Evolutionary conservation across 2,113 vertebrate species (phyloP), one percentile per base, ranked within the genome.

Genomic region (Podilymbus podiceps): DNA sequence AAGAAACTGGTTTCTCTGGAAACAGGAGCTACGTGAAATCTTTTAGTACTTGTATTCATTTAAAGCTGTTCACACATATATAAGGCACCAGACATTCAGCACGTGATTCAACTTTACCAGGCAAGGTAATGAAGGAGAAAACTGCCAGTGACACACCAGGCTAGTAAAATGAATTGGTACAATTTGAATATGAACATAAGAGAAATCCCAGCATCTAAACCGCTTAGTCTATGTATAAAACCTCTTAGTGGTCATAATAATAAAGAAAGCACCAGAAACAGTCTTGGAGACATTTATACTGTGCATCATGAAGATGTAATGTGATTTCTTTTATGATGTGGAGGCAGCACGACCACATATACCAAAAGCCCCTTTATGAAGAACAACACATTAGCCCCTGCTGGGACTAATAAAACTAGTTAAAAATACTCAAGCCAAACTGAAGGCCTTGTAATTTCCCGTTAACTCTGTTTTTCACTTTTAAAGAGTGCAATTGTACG

Each of bases 1-100:
- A 97, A 88, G 95, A 96, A 98, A 97, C 66, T 86, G 96, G 98
- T 98, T 98, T 98, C 98, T 98, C 95, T 97, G 98, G 98, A 98
- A 98, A 98, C 98, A 93, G 89, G 91, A 98, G 96, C 95, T 96
- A 95, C 8, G 31, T 96, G 96, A 96, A 97, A 98, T 96, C 93
- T 96, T 94, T 94, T 64, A 71, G 93, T 86, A 50, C 72, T 97
- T 63, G 77, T 86, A 79, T 90, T 97, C 71, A 95, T 87, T 97
- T 95, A 97, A 97, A 96, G 94, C 97, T 97, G 97, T 97, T 98
- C 97, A 92, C 95, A 97, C 90, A 95, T 82, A 96, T 40, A 97
- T 74, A 96, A 97, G 42, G 85, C 81, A 90, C 2, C 93, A 97
- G 97, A 93, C 85, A 89, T 77, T 80, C 81, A 94, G 97, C 86